phyloP scores from a whole-genome alignment of 2,113 vertebrate genomes.

The Macrotis lagotis region DNA sequence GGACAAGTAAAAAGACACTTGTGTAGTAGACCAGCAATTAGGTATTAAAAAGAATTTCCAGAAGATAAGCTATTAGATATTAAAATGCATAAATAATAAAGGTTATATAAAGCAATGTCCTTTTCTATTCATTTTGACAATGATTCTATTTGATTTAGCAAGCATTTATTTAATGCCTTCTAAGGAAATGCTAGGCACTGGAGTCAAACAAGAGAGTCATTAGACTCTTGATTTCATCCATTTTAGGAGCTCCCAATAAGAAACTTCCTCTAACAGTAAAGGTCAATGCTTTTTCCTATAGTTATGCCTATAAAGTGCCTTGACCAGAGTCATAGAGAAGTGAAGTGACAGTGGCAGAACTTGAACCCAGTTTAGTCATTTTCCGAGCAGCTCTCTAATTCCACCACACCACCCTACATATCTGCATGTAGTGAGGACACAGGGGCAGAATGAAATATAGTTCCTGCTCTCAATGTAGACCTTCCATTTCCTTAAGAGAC shows the following conservation, averaged over 20 bases:
- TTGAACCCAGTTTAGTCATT: background rate
- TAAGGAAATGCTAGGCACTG: background rate
- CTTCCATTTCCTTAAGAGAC: background rate
- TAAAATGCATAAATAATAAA: background rate
- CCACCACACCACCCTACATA: background rate
- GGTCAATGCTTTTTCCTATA: background rate
- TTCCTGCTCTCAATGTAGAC: background rate
- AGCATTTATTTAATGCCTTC: background rate
- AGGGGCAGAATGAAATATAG: background rate
- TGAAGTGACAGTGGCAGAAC: background rate
- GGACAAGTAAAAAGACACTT: background rate
- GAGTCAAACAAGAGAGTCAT: background rate
- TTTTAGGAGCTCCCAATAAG: background rate
- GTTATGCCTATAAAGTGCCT: background rate
- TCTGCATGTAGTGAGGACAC: background rate
- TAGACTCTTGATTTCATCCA: background rate
- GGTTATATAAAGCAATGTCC: no score
- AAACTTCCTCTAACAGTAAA: background rate
- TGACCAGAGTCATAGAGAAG: background rate
- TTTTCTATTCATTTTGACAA: background rate
- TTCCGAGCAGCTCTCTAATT: background rate
- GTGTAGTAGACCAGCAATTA: background rate
- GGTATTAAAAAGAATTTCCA: background rate
- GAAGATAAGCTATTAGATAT: fast-evolving
- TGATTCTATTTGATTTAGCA: background rate